Percentiles rank a stretch among this genome's conserved stretches.
These are phyloP conservation scores for Aldrovandia affinis DNA, from an alignment of 2,797 vertebrate genomes.

Conservation along the genomic window DNA sequence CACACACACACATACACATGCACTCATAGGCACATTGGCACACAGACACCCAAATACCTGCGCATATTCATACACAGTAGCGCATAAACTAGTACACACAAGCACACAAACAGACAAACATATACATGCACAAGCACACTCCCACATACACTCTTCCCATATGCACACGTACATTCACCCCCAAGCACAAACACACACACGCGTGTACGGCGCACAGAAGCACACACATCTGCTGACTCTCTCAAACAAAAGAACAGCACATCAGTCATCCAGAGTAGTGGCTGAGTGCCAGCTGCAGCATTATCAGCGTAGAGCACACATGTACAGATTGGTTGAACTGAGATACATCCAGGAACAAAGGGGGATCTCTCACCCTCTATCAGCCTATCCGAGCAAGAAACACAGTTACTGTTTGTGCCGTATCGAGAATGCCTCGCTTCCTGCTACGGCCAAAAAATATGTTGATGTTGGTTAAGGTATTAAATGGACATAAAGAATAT, in stretches of 20 bases:
- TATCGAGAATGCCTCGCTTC: background rate
- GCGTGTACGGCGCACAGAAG: background rate
- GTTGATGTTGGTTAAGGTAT: background rate
- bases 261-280: background rate
- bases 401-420: background rate
- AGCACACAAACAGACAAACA: no score
- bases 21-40: background rate
- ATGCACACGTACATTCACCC: background rate
- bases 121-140: no score
- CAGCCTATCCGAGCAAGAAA: background rate
- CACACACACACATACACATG: background rate
- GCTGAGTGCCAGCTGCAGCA: background rate
- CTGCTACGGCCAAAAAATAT: background rate
- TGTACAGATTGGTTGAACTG: background rate
- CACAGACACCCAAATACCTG: background rate
- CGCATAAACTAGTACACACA: background rate
- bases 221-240: background rate
- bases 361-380: background rate
- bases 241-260: background rate
- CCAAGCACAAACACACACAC: background rate
- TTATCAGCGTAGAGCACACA: background rate
- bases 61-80: background rate
- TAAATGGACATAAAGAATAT: background rate
- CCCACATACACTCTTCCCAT: background rate
- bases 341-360: background rate